Percentiles rank a stretch among this genome's conserved stretches.
These are phyloP conservation scores for Celastrina argiolus DNA, from an alignment of 2,888 invertebrate genomes.

Conservation along the genomic window DNA sequence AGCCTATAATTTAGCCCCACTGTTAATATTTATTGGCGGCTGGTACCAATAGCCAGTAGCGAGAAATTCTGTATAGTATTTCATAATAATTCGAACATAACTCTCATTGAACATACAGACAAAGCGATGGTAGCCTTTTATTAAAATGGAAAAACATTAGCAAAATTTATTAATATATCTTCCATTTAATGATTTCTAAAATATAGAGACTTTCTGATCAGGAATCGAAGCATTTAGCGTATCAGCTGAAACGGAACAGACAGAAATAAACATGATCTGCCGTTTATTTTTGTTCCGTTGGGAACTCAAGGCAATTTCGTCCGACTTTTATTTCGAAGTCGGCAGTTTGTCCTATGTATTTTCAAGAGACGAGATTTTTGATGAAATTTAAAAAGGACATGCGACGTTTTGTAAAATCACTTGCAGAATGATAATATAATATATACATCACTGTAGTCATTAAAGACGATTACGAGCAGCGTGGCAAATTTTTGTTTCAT, in stretches of 20 bases:
- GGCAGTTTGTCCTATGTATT: conserved; percentile 5
- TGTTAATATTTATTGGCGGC: background rate
- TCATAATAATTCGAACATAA: too few species aligned
- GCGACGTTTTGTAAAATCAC: too few species aligned
- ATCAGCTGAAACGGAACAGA: conserved; percentile 30
- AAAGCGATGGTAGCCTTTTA: background rate
- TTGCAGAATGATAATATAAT: too few species aligned
- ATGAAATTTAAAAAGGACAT: background rate
- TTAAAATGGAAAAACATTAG: background rate
- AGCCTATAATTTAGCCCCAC: background rate
- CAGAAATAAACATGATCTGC: conserved; percentile 36
- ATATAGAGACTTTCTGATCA: background rate
- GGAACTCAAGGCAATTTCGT: conserved; percentile 22
- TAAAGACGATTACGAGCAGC: too few species aligned
- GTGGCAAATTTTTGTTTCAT: too few species aligned
- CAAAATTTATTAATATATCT: too few species aligned
- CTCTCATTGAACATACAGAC: background rate
- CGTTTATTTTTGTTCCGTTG: conserved; percentile 29
- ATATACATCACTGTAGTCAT: too few species aligned
- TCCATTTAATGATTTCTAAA: background rate
- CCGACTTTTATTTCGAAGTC: conserved; percentile 16
- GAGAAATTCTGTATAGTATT: background rate
- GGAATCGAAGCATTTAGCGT: conserved; percentile 20
- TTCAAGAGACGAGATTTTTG: background rate
- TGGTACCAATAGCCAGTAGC: background rate